phyloP scores from a whole-genome alignment of 2,113 vertebrate genomes.

The Cercocebus atys region DNA sequence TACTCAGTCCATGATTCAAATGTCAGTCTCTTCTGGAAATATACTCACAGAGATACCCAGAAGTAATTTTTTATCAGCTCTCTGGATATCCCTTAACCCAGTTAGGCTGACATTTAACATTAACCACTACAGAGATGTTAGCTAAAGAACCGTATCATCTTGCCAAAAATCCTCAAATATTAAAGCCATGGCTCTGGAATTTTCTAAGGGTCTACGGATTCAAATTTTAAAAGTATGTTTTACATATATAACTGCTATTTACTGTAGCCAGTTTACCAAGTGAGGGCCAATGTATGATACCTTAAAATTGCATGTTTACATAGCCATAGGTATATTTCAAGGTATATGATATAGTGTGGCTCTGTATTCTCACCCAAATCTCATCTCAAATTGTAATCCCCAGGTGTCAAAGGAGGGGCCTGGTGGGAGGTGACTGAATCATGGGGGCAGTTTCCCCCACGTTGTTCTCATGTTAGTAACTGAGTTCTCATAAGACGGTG shows the following conservation, averaged over 20 bases:
- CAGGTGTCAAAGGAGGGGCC: no score
- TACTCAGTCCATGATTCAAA: background rate
- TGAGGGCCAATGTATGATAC: background rate
- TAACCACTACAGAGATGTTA: background rate
- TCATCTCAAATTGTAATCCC: no score
- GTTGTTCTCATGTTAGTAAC: no score
- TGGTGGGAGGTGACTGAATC: no score
- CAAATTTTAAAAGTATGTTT: background rate
- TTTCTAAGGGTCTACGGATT: background rate
- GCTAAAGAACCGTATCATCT: background rate
- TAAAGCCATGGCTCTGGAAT: background rate
- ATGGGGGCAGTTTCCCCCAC: no score
- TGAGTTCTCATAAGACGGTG: no score
- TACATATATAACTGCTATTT: background rate
- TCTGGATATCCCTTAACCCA: background rate
- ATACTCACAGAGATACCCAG: background rate
- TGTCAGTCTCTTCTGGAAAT: background rate
- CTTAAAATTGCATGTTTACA: background rate
- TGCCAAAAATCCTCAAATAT: background rate
- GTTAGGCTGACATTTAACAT: background rate
- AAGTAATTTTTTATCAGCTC: background rate
- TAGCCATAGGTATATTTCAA: background rate
- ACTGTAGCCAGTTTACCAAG: background rate
- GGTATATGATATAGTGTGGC: background rate
- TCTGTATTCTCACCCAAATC: no score